Evolutionary conservation across 1,140 invertebrate genomes (phyloP), one percentile per base, ranked within the genome.

Genomic region (Zaprionus ghesquierei): DNA sequence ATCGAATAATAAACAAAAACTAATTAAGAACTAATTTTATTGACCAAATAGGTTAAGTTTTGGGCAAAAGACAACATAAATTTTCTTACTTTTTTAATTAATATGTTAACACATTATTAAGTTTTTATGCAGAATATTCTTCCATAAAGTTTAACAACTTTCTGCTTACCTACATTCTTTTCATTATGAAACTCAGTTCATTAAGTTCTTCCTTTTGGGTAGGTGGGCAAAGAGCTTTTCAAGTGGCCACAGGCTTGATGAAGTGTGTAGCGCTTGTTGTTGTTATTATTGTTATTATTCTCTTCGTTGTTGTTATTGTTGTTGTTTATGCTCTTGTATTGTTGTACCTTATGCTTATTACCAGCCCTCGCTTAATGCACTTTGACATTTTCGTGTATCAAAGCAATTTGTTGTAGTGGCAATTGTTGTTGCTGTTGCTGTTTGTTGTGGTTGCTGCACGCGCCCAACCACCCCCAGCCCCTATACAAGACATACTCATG

Each of bases 401-500:
- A 77, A 85, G 81, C 77, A 85, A 85, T 85, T 85, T 85, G 77
- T 74, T 85, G 77, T 85, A 86, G 81, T 85, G 81, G 44, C 69
- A 29, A 31, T 29, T 56, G 58, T 62, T 74, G 25, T 72, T 71
- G 61, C 60, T 61, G 51, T 64, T 70, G 53, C 49, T 69, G 22
- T 70, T 79, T 66, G 27, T 79, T 54, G 62, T 74, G 33, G 41
- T 59, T 66, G 73, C 64, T 44, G 59, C 75, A 81, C 82, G 71
- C 79, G 75, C 81, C 73, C 77, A 77, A 79, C 84, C 84, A 77
- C 79, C 82, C 80, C 79, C 76, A 80, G 77, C 75, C 60, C 70
- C 31, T 33, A 5, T 33, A 33, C 2, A 0, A 1, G 2, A 13
- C 5, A 0, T 33, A n/a, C 13, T 13, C 12, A 12, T n/a, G 12